Evolutionary conservation across 2,888 invertebrate species (phyloP).

Genomic region (Nemurella pictetii): DNA sequence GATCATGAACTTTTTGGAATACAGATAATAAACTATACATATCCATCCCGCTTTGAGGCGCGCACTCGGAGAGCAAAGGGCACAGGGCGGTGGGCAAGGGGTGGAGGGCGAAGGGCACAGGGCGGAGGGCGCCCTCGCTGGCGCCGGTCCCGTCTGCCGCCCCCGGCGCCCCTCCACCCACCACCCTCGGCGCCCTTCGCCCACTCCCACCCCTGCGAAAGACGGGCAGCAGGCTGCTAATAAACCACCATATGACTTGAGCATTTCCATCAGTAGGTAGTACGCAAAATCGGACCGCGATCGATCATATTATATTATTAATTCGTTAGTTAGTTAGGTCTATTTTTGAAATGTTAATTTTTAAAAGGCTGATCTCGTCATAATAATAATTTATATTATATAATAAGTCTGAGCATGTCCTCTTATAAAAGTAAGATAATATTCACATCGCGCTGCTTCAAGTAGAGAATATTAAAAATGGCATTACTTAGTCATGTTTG

Average conservation of each 20-base stretch:
- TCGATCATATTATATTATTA: conserved; percentile 1
- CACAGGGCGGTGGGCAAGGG: neutral
- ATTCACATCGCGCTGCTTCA: conserved; percentile 29
- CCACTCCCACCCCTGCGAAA: too few species aligned
- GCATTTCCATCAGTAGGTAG: conserved; percentile 41
- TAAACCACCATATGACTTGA: conserved; percentile 41
- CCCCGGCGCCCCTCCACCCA: neutral
- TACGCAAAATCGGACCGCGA: neutral
- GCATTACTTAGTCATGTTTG: conserved; percentile 61
- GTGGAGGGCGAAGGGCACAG: too few species aligned
- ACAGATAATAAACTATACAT: conserved; percentile 44
- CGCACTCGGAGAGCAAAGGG: neutral
- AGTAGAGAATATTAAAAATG: conserved; percentile 48
- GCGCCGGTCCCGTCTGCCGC: neutral
- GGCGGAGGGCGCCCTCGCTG: neutral
- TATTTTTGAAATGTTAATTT: conserved; percentile 42
- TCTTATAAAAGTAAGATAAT: conserved; percentile 17
- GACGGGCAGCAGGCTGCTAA: conserved; percentile 34
- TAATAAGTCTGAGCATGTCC: conserved; percentile 39
- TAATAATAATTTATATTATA: conserved; percentile 27
- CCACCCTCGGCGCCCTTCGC: too few species aligned
- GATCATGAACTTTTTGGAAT: conserved; percentile 37
- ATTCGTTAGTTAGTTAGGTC: conserved; percentile 37
- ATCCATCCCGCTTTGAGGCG: conserved; percentile 36
- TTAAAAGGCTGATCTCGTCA: conserved; percentile 38